Percentiles rank a stretch among this genome's conserved stretches.
Evolutionary conservation across 2,888 invertebrate species (phyloP).

Genomic region (Conops quadrifasciatus): DNA sequence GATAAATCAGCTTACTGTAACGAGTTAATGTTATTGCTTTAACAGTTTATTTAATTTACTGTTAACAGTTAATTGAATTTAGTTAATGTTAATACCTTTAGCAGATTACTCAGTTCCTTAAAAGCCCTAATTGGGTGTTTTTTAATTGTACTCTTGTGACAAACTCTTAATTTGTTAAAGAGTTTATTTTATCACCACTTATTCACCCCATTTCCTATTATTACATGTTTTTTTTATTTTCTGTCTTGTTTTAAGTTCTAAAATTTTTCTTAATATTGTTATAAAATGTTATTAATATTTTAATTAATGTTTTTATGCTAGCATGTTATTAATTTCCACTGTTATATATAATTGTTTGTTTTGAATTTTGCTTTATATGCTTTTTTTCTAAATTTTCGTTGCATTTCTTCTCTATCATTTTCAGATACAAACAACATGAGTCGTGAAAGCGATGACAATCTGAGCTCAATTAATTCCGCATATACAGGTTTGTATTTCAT

Average conservation of each 20-base stretch:
- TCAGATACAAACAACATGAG: slow-evolving; percentile 60
- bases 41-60: too few relatives aligned
- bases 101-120: too few relatives aligned
- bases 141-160: not conserved
- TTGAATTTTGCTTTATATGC: slow-evolving; percentile 34
- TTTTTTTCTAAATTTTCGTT: slow-evolving; percentile 35
- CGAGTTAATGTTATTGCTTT: too few relatives aligned
- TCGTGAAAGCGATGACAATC: slow-evolving; percentile 63
- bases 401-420: slow-evolving; percentile 49
- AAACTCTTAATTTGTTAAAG: not conserved
- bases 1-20: too few relatives aligned
- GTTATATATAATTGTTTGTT: not conserved
- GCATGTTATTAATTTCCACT: slow-evolving; percentile 1
- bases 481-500: slow-evolving; percentile 56
- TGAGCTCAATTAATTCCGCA: slow-evolving; percentile 61
- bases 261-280: too few relatives aligned
- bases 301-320: not conserved
- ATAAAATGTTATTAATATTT: not conserved
- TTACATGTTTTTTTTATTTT: slow-evolving; percentile 10
- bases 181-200: slow-evolving; percentile 26
- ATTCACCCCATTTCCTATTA: slow-evolving; percentile 18
- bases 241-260: not conserved
- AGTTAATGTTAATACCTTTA: too few relatives aligned
- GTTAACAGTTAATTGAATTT: too few relatives aligned
- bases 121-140: not conserved